These are phyloP conservation scores for Eremophila alpestris DNA, from an alignment of 2,797 vertebrate genomes.

Conservation along the genomic window DNA sequence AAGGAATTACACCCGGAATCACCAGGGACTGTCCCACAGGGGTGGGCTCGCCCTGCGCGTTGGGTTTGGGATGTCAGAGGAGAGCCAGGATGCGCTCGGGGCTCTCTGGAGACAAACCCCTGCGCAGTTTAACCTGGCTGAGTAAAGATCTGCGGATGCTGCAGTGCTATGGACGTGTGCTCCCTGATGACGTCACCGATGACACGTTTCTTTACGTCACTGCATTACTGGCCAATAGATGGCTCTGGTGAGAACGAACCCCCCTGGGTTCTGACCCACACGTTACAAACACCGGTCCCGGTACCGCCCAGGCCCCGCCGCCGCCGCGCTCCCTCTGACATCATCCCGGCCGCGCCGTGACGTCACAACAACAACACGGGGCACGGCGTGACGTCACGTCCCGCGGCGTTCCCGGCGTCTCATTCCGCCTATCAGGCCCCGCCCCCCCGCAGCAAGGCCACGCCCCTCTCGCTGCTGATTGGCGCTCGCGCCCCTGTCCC, in stretches of 20 bases:
- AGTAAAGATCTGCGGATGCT: accelerated
- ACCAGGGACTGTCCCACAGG: accelerated
- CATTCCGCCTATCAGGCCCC: neutral
- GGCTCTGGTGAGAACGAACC: accelerated
- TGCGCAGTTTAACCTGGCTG: accelerated
- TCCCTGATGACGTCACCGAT: neutral
- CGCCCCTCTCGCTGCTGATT: neutral
- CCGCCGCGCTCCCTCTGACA: neutral
- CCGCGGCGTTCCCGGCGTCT: accelerated
- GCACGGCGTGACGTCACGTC: neutral
- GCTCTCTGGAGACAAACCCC: accelerated
- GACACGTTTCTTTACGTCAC: accelerated
- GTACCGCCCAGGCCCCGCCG: accelerated
- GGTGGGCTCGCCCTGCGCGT: accelerated
- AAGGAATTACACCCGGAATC: neutral
- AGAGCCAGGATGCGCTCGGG: accelerated
- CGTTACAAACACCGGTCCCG: accelerated
- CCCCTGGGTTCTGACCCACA: accelerated
- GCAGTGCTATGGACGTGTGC: accelerated
- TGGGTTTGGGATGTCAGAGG: neutral
- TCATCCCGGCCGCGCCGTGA: accelerated
- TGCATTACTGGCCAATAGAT: accelerated
- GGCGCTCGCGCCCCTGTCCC: accelerated
- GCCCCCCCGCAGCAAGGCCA: accelerated
- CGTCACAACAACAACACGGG: neutral